These are phyloP conservation scores for Gadopsis marmoratus DNA, from an alignment of 2,797 vertebrate genomes.

Conservation along the genomic window DNA sequence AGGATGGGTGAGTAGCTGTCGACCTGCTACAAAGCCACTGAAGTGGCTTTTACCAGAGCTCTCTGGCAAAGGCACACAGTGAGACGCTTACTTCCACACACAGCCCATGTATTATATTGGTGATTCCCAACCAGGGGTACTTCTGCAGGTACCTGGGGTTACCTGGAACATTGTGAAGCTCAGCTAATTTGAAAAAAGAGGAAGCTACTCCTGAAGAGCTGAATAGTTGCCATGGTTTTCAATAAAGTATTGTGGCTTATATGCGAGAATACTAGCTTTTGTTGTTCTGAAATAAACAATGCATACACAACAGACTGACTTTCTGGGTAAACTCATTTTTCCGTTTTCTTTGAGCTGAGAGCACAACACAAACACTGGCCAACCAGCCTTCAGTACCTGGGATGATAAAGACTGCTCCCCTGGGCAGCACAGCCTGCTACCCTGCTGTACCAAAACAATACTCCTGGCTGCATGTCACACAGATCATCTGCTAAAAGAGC, in stretches of 20 bases:
- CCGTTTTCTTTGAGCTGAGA: slow-evolving; percentile 44
- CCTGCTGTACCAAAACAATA: slow-evolving; percentile 55
- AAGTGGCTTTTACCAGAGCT: slow-evolving; percentile 18
- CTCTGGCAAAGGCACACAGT: slow-evolving; percentile 10
- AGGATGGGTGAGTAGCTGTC: slow-evolving; percentile 12
- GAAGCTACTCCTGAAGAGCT: slow-evolving; percentile 1
- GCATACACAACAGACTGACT: slow-evolving; percentile 12
- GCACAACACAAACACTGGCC: slow-evolving; percentile 30
- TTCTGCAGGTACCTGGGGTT: too few species aligned
- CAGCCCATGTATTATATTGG: slow-evolving; percentile 18
- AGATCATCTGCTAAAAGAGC: slow-evolving; percentile 55
- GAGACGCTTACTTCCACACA: slow-evolving; percentile 21
- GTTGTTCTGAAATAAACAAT: slow-evolving; percentile 38
- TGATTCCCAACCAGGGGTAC: not conserved
- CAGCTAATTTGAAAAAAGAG: not conserved
- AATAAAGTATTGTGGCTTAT: slow-evolving; percentile 5
- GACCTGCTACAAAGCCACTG: slow-evolving; percentile 10
- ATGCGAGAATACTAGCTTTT: not conserved
- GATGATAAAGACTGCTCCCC: slow-evolving; percentile 58
- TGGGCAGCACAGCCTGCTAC: slow-evolving; percentile 42
- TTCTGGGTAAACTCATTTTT: slow-evolving; percentile 31
- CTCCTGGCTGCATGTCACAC: slow-evolving; percentile 56
- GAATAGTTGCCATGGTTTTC: not conserved
- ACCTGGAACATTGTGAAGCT: too few species aligned
- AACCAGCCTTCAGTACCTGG: slow-evolving; percentile 36